phyloP scores from a whole-genome alignment of 1,140 invertebrate species.

The Tetramorium parvispinum region DNA sequence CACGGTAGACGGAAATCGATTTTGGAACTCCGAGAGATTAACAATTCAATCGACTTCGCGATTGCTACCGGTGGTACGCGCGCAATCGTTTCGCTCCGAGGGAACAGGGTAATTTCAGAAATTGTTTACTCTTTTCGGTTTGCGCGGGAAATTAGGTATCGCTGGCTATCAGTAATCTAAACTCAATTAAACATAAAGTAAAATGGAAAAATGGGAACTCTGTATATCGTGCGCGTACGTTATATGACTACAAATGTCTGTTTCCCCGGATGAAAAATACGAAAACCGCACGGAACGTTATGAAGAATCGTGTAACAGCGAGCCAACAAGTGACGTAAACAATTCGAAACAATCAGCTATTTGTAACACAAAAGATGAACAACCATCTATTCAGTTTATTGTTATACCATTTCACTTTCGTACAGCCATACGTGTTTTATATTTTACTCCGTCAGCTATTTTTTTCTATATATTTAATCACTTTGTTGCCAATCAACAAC shows the following conservation, averaged over 20 bases:
- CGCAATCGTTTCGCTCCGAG: slow-evolving; percentile 33
- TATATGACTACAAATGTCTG: neutral
- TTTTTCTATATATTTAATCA: slow-evolving; percentile 50
- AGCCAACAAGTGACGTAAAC: slow-evolving; percentile 45
- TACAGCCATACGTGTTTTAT: neutral
- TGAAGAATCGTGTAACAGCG: neutral
- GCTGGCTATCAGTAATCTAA: slow-evolving; percentile 1
- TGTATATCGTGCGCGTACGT: neutral
- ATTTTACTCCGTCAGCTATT: slow-evolving; percentile 1
- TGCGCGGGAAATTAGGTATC: slow-evolving; percentile 23
- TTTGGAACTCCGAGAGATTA: slow-evolving; percentile 54
- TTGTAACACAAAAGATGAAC: slow-evolving; percentile 54
- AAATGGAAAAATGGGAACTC: neutral
- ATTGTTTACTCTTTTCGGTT: slow-evolving; percentile 46
- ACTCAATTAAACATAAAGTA: neutral
- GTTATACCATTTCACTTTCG: slow-evolving; percentile 30
- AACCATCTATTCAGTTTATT: slow-evolving; percentile 51
- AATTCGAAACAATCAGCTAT: slow-evolving; percentile 55
- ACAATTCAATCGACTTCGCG: slow-evolving; percentile 58
- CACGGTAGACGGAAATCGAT: slow-evolving; percentile 51
- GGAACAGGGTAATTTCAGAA: slow-evolving; percentile 45
- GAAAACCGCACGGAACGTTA: neutral
- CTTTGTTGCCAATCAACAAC: slow-evolving; percentile 48
- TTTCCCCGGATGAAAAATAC: neutral
- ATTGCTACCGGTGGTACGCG: slow-evolving; percentile 35